Base-by-base conservation (phyloP, 2,888 invertebrate genomes). In the Notodonta ziczac region DNA sequence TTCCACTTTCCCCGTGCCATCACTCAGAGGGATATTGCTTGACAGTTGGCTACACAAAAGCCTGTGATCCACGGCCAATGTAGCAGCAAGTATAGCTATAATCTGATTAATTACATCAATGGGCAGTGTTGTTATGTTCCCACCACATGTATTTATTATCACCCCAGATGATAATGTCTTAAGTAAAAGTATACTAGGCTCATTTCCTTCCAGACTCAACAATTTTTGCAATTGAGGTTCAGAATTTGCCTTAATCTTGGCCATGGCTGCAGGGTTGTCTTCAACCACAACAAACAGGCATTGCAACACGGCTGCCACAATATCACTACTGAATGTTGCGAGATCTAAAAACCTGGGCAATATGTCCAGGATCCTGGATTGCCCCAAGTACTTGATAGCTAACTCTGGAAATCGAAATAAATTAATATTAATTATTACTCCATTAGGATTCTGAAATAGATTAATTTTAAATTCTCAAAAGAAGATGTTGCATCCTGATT, bases 201-300 rank as follows among this genome's bases (percentile, higher is more conserved):
- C 86, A 70, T 73, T 85, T 9, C 89, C 89, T 52, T 92, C 90
- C 35, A 92, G 67, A 40, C 80, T 80, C 16, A 95, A 76, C 12
- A 95, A 74, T 14, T 81, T 71, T 74, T 90, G 89, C 14, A 94
- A 78, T 44, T 93, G 85, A 51, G 85, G 89, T 57, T 92, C 90
- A 55, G 94, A 92, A 57, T 88, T 90, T 24, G 87, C 78, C 70
- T 94, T 93, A n/a, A 96, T 87, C 70, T 94, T 91, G 44, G 87
- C 85, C 81, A 95, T 92, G 0, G 95, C 95, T 62, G 86, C 81
- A 0, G 94, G 87, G 84, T 97, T 97, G 69, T 96, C 96, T 86
- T 97, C 97, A 0, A 96, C 94, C 51, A 96, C 94, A 6, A 96
- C 96, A 75, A 96, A 93, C 8, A 97, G 84, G 77, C 96, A 96